Base-by-base conservation (phyloP, 2,888 invertebrate genomes). In the Pilophorus perplexus region DNA sequence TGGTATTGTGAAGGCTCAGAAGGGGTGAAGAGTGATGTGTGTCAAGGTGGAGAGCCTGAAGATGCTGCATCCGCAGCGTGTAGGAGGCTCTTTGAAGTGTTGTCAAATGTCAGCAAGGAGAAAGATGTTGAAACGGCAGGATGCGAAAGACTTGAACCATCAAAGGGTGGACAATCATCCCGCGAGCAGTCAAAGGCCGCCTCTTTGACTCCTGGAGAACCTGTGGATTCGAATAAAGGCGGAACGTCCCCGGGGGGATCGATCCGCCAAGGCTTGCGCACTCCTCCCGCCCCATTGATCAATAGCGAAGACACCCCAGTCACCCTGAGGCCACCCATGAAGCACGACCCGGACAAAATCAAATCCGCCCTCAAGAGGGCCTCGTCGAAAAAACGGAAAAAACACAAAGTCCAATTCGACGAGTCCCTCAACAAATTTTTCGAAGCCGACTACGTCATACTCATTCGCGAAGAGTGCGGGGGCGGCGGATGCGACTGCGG, bases 391-490 rank as follows among this genome's bases (percentile, higher is more conserved):
- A 77, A 81, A 68, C 57, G 69, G 46, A 86, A 85, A 73, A 88
- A 87, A 75, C 85, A 91, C 77, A 84, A 90, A 66, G 93, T 93
- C 22, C 86, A 90, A 60, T 93, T 93, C 75, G 90, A 93, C 76
- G 93, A 93, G 79, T 89, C 86, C 74, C 85, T 89, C 62, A 93
- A 93, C 79, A 90, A 91, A 77, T 92, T 91, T 79, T 92, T 93
- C 77, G 93, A 93, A 74, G 92, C 93, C 59, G 92, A 93, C 79
- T 93, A 93, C 75, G 92, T 93, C 74, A 93, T 93, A 74, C 82
- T 92, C 70, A 91, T 93, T 71, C 85, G 92, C 68, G 92, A 93
- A 76, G 92, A 92, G 75, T 86, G 86, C 74, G 89, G 87, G 75
- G 90, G 89, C 67, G 90, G 90, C 74, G 90, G 90, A 75, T 84